These are phyloP conservation scores for Dryas iulia DNA, from an alignment of 1,140 invertebrate species.

Conservation along the genomic window DNA sequence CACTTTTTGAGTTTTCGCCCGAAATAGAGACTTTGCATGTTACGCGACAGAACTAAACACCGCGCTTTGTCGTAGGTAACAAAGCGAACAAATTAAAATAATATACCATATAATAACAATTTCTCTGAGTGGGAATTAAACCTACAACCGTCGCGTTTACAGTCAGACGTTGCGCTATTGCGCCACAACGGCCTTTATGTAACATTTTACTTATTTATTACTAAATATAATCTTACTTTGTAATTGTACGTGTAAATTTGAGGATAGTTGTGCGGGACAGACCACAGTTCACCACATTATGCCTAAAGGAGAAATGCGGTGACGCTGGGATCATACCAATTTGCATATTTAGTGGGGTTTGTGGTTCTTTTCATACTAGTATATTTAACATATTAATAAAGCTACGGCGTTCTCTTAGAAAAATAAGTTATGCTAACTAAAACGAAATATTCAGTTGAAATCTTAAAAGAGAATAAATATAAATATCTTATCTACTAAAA, in stretches of 20 bases:
- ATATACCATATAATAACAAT: too few species aligned
- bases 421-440: not conserved
- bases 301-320: constrained; percentile 2
- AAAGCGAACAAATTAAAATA: too few species aligned
- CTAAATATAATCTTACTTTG: not conserved
- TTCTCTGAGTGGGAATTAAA: too few species aligned
- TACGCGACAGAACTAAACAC: too few species aligned
- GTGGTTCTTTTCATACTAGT: not conserved
- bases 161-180: too few species aligned
- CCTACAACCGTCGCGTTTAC: too few species aligned
- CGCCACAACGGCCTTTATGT: too few species aligned
- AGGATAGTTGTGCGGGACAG: not conserved
- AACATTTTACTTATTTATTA: too few species aligned
- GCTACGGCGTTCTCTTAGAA: not conserved
- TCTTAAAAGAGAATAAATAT: not conserved
- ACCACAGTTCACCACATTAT: not conserved
- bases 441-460: too few species aligned
- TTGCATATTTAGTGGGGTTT: not conserved
- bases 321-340: not conserved
- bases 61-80: too few species aligned
- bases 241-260: not conserved
- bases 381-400: not conserved
- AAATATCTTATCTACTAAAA: not conserved
- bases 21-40: too few species aligned
- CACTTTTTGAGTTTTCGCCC: too few species aligned